Base-by-base conservation (phyloP, 1,140 invertebrate genomes). In the Caenorhabditis tropicalis region DNA sequence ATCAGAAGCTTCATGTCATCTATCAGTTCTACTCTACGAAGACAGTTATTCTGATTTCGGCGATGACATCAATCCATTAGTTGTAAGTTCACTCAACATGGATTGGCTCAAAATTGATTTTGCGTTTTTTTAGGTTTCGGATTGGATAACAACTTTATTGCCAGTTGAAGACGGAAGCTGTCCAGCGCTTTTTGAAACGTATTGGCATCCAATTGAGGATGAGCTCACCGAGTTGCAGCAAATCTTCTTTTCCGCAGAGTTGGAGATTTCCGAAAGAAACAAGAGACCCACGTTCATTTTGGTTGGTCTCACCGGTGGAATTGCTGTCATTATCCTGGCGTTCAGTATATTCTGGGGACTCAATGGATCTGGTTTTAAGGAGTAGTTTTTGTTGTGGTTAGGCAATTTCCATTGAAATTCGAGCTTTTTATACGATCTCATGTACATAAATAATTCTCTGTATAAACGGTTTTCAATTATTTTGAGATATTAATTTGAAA, bases 261-360 rank as follows among this genome's bases (percentile, higher is more conserved):
- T 74, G 21, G 65, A 74, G 43, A 74, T 74, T 24, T 74, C 65
- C 36, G 65, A 74, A n/a, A n/a, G 65, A 74, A 74, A 74, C 15
- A 74, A 74, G 36, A 12, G 65, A 24, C 65, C 65, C 7, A 31
- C 65, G 12, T 74, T 74, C 12, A 31, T 74, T 27, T 43, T 74
- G 10, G 65, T 74, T 1, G 65, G 65, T 10, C 33, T 74, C 29
- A 74, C 65, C 36, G 36, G 65, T 74, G 65, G 65, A 43, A 74
- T 74, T 24, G 65, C 65, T 9, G 65, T 74, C 15, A 74, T 74
- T 5, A 74, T 74, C 24, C 15, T 74, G 10, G 65, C 65, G 19
- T 74, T 74, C 36, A 74, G 65, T 74, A 74, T 74, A 74, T 74
- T 74, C 65, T 74, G 65, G 65, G 65, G 65, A 43, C 36, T 74